These are phyloP conservation scores for Carposina sasakii DNA, from an alignment of 1,140 invertebrate species.

Conservation along the genomic window DNA sequence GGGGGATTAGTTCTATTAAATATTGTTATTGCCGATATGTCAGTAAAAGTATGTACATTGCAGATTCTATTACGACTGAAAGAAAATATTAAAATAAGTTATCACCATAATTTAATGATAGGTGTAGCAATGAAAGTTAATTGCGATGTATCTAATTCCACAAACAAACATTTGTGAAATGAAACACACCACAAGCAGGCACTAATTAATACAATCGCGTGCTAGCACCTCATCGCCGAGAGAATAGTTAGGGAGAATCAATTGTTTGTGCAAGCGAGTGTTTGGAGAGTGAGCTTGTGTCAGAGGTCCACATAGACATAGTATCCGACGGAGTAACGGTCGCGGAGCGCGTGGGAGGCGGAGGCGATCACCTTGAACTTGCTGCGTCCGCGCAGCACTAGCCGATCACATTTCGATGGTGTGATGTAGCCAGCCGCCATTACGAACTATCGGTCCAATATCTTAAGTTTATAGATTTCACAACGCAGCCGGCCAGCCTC, in stretches of 20 bases:
- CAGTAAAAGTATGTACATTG: no score
- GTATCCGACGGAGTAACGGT: slow-evolving; percentile 59
- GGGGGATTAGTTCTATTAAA: no score
- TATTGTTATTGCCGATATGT: no score
- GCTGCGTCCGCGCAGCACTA: slow-evolving; percentile 37
- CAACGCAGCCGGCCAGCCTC: no score
- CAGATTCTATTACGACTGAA: no score
- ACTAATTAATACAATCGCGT: slow-evolving; percentile 22
- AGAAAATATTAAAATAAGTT: no score
- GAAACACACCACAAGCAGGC: no score
- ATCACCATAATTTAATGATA: no score
- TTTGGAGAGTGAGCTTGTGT: slow-evolving; percentile 36
- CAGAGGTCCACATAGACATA: slow-evolving; percentile 44
- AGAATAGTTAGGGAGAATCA: slow-evolving; percentile 34
- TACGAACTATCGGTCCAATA: not conserved
- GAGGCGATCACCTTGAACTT: slow-evolving; percentile 70
- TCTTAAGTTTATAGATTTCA: no score
- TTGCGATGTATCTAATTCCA: no score
- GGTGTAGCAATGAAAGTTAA: no score
- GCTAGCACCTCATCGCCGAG: slow-evolving; percentile 26
- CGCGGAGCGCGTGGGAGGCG: slow-evolving; percentile 51
- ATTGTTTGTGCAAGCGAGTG: slow-evolving; percentile 42
- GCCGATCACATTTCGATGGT: slow-evolving; percentile 42
- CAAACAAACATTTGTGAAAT: slow-evolving; percentile 3
- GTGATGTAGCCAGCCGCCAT: slow-evolving; percentile 21